phyloP scores from a whole-genome alignment of 2,888 invertebrate species.

The Cheilosia grossa region DNA sequence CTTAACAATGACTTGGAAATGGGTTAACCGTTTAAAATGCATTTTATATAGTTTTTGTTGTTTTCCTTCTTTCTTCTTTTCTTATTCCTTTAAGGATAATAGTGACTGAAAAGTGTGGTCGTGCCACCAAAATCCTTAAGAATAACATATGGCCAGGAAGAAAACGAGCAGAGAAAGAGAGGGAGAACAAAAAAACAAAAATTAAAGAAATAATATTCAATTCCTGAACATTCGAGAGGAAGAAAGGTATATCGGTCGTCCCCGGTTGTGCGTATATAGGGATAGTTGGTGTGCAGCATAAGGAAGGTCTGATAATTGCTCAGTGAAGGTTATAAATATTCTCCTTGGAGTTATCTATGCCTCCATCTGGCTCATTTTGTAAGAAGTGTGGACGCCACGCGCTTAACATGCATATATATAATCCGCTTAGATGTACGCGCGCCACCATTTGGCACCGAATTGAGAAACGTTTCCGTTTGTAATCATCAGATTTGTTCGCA shows the following conservation, averaged over 20 bases:
- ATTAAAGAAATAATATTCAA: constrained; percentile 69
- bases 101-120: constrained; percentile 58
- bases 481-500: constrained; percentile 1
- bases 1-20: constrained; percentile 37
- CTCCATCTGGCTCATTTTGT: constrained; percentile 72
- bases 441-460: not conserved
- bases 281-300: constrained; percentile 66
- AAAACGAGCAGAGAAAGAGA: constrained; percentile 30
- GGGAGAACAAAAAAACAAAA: constrained; percentile 20
- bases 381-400: constrained; percentile 75
- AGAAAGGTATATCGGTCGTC: constrained; percentile 59
- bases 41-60: constrained; percentile 52
- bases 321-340: constrained; percentile 75
- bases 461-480: not conserved
- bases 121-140: constrained; percentile 70
- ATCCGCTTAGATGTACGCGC: constrained; percentile 20
- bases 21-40: constrained; percentile 71
- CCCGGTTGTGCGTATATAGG: constrained; percentile 48
- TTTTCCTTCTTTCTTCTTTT: constrained; percentile 3
- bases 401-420: constrained; percentile 46
- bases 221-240: constrained; percentile 70
- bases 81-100: constrained; percentile 45
- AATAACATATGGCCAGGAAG: constrained; percentile 71
- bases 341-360: constrained; percentile 68
- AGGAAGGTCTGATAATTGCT: constrained; percentile 74